Evolutionary conservation across 2,113 vertebrate species (phyloP), one percentile per base, ranked within the genome.

Genomic region (Neofelis nebulosa): DNA sequence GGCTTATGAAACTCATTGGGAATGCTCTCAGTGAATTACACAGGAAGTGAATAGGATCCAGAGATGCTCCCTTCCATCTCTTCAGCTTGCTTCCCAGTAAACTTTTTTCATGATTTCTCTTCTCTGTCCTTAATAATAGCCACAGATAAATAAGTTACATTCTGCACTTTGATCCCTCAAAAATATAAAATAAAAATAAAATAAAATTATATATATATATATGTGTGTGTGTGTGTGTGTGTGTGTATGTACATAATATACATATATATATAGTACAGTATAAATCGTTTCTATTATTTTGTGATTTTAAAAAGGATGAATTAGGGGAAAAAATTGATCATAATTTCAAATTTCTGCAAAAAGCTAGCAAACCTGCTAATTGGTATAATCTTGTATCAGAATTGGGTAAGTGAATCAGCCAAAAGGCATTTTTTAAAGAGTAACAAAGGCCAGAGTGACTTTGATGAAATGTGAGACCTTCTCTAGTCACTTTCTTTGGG

Each of bases 291-390:
- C 36, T 92, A 48, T 76, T 88, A 94, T 95, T 88, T 82, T 92
- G 52, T 97, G 83, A 25, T 85, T 95, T 97, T 83, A 97, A 91
- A 95, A 76, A 97, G 52, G 80, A 93, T 61, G 68, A 45, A 80
- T 66, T 50, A 7, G 21, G 71, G 5, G 13, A 23, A 31, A 41
- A 31, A 71, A 41, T 19, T 68, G 91, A 84, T 61, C 15, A 68
- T 57, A 52, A 57, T 91, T 93, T 96, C 33, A 69, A 92, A 95
- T 92, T 73, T 68, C 86, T 89, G 71, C 21, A 63, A 83, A 95
- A 97, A 92, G 16, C 33, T 88, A 80, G 31, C 18, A 89, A 93
- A 84, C 4, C 63, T 94, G 38, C 41, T 81, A 33, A 63, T 13
- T 71, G 38, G 57, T 82, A 55, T 68, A 33, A 36, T 87, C 45